phyloP scores from a whole-genome alignment of 1,140 invertebrate species.

The Mercenaria mercenaria region DNA sequence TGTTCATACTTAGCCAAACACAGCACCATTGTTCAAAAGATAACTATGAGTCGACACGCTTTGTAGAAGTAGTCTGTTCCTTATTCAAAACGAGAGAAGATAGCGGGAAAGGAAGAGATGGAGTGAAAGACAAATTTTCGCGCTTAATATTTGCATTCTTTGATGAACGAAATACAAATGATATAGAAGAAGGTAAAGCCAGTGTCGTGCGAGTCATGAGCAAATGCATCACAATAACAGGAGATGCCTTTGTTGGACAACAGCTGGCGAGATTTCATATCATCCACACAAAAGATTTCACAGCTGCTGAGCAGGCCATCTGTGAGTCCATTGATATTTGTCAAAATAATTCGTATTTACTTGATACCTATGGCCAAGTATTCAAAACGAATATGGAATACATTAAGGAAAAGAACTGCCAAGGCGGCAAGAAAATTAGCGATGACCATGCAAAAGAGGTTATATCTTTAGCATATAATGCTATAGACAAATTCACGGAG shows the following conservation, averaged over 20 bases:
- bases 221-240: slow-evolving; percentile 29
- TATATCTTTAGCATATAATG: slow-evolving; percentile 16
- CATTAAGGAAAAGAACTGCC: background rate
- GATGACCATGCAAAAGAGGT: background rate
- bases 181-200: background rate
- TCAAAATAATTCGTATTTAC: slow-evolving; percentile 33
- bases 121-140: slow-evolving; percentile 38
- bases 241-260: slow-evolving; percentile 52
- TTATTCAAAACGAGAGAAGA: slow-evolving; percentile 42
- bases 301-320: slow-evolving; percentile 20
- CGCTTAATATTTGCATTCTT: slow-evolving; percentile 1
- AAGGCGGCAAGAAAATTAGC: background rate
- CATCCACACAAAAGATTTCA: slow-evolving; percentile 34
- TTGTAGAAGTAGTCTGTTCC: slow-evolving; percentile 23
- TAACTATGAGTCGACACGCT: slow-evolving; percentile 18
- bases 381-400: slow-evolving; percentile 38
- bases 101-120: background rate
- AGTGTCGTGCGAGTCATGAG: slow-evolving; percentile 18
- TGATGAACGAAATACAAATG: background rate
- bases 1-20: background rate
- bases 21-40: background rate
- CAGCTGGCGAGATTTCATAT: slow-evolving; percentile 36
- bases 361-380: slow-evolving; percentile 51
- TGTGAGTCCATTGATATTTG: background rate
- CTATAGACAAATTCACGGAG: slow-evolving; percentile 35